Evolutionary conservation across 2,888 invertebrate genomes (phyloP).

Genomic region (Dasysyrphus albostriatus): DNA sequence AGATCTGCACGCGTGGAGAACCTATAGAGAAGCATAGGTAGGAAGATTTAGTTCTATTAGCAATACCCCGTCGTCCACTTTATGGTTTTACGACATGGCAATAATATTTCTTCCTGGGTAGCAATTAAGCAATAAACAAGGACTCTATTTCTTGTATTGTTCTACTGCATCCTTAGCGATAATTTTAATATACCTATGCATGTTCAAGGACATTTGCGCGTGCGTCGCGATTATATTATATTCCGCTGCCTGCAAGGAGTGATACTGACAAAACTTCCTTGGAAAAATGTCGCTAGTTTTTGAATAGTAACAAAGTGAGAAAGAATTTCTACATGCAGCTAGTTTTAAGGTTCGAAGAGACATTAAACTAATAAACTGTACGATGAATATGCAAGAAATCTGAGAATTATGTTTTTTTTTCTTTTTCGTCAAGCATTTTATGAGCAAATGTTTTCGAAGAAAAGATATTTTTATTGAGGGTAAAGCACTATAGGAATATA

Average conservation of each 20-base stretch:
- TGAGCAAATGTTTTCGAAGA: conserved; percentile 49
- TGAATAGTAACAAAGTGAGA: conserved; percentile 61
- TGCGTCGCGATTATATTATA: conserved; percentile 75
- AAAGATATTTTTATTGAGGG: conserved; percentile 71
- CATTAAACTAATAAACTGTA: conserved; percentile 78
- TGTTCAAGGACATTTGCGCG: conserved; percentile 79
- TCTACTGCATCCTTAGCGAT: conserved; percentile 71
- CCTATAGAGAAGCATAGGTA: conserved; percentile 28
- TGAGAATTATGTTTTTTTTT: conserved; percentile 32
- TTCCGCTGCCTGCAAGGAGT: conserved; percentile 59
- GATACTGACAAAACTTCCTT: conserved; percentile 35
- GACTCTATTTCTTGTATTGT: conserved; percentile 57
- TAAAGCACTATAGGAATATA: conserved; percentile 13
- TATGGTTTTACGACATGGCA: conserved; percentile 82
- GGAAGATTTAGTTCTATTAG: conserved; percentile 19
- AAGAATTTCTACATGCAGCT: conserved; percentile 67
- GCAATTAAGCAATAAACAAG: conserved; percentile 81
- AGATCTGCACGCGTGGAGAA: conserved; percentile 78
- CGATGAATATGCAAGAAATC: conserved; percentile 34
- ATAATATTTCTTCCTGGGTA: conserved; percentile 82
- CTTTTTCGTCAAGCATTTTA: conserved; percentile 31
- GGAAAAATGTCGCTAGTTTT: conserved; percentile 71
- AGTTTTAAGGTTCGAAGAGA: conserved; percentile 57
- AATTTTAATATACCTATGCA: conserved; percentile 76
- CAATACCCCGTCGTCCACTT: conserved; percentile 80